Percentiles rank a stretch among this genome's conserved stretches.
phyloP scores from a whole-genome alignment of 2,113 vertebrate genomes.

The Serinus canaria region DNA sequence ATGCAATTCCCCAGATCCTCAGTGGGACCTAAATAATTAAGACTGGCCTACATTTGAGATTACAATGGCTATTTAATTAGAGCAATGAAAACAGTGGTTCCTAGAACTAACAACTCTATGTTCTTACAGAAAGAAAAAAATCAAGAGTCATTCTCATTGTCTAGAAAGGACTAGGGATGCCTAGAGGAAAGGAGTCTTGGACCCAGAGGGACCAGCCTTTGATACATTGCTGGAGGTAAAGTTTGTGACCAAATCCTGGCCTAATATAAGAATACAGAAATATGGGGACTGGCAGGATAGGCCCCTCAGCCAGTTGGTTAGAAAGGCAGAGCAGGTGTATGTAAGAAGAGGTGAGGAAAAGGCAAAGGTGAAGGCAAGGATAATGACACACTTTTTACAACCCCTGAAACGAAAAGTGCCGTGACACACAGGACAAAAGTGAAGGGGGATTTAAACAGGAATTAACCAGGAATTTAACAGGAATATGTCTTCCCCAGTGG shows the following conservation, averaged over 20 bases:
- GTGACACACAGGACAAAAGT: neutral
- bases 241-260: neutral
- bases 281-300: too few relatives aligned
- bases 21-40: neutral
- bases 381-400: neutral
- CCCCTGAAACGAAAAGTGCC: accelerated
- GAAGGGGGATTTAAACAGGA: neutral
- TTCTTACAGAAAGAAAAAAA: neutral
- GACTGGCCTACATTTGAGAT: neutral
- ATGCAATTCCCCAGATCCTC: neutral
- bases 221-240: neutral
- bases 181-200: neutral
- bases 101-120: neutral
- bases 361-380: neutral
- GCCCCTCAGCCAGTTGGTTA: neutral
- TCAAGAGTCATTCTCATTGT: neutral
- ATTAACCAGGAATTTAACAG: neutral
- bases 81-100: neutral
- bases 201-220: neutral
- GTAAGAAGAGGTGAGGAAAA: too few relatives aligned
- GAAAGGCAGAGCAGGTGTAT: neutral
- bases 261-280: neutral
- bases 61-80: neutral
- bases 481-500: neutral
- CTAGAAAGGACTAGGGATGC: neutral